Evolutionary conservation across 1,140 invertebrate genomes (phyloP).

Genomic region (Drosophila elegans): DNA sequence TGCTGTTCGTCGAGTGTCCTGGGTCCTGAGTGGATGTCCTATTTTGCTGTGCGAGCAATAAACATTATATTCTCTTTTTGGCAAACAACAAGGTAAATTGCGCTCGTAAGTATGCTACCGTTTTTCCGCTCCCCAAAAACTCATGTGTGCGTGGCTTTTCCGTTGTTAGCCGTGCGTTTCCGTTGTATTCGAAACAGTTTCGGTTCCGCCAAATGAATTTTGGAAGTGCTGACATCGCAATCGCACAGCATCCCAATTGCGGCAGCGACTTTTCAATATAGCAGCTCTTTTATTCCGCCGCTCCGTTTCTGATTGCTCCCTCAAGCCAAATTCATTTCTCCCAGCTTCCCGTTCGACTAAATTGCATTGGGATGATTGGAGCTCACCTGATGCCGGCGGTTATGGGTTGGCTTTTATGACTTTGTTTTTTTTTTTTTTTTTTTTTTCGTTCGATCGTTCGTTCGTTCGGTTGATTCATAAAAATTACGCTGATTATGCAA

Average conservation of each 20-base stretch:
- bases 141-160: conserved; percentile 6
- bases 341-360: conserved; percentile 51
- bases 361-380: conserved; percentile 63
- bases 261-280: conserved; percentile 67
- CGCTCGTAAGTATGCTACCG: conserved; percentile 76
- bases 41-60: conserved; percentile 67
- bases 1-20: neutral
- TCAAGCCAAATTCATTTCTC: conserved; percentile 68
- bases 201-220: conserved; percentile 73
- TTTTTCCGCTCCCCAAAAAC: conserved; percentile 38
- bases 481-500: conserved; percentile 68
- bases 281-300: conserved; percentile 41
- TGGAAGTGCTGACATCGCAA: conserved; percentile 71
- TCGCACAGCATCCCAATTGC: conserved; percentile 23
- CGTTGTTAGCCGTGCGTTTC: conserved; percentile 47
- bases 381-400: conserved; percentile 46
- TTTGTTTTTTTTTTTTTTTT: too few relatives aligned
- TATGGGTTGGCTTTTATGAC: conserved; percentile 49
- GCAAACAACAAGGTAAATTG: conserved; percentile 67
- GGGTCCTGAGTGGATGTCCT: conserved; percentile 25
- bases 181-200: conserved; percentile 62
- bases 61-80: conserved; percentile 41
- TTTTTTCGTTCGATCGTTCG: neutral
- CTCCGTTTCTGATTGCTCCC: conserved; percentile 71
- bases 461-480: conserved; percentile 26